Evolutionary conservation across 2,888 invertebrate species (phyloP), one percentile per base, ranked within the genome.

Genomic region (Leptopilina syphax): DNA sequence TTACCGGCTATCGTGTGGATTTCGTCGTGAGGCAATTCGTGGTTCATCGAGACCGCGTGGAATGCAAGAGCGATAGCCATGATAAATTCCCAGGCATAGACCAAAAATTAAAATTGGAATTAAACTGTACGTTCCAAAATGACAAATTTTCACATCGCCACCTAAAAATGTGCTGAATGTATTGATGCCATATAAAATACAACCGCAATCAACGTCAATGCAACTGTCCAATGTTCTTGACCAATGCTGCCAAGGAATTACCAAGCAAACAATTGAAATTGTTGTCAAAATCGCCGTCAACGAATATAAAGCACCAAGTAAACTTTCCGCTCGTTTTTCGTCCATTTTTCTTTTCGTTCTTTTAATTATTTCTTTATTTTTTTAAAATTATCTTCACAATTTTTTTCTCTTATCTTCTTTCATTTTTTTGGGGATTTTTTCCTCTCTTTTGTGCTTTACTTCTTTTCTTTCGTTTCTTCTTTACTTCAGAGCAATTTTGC

Each of bases 231-330:
- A 84, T 5, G 90, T 91, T 85, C 87, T 84, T 13, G 88, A 83
- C 92, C 92, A 92, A 84, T 92, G 87, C 77, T 90, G 89, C 92
- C 92, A 92, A 5, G 87, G 86, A 6, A 90, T 82, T 4, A 86
- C 87, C 65, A 91, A 78, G 10, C 86, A 89, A 12, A 87, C 81
- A 57, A 89, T 81, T 3, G 91, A 91, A 10, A 85, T 85, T 27
- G 86, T 67, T 2, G 89, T 90, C 3, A 87, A 79, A n/a, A 85
- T 79, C 12, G 85, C 84, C 1, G 90, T 85, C 9, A 66, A 67
- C 3, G 80, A 79, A 80, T 92, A 92, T 2, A 91, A 73, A 0
- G 84, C 10, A 5, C 88, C 83, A 4, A 92, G 84, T 0, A 80
- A 50, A 13, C 76, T 84, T 77, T 92, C 92, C 7, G 88, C 88